Evolutionary conservation across 2,113 vertebrate genomes (phyloP), one percentile per base, ranked within the genome.

Genomic region (Enhydra lutris): DNA sequence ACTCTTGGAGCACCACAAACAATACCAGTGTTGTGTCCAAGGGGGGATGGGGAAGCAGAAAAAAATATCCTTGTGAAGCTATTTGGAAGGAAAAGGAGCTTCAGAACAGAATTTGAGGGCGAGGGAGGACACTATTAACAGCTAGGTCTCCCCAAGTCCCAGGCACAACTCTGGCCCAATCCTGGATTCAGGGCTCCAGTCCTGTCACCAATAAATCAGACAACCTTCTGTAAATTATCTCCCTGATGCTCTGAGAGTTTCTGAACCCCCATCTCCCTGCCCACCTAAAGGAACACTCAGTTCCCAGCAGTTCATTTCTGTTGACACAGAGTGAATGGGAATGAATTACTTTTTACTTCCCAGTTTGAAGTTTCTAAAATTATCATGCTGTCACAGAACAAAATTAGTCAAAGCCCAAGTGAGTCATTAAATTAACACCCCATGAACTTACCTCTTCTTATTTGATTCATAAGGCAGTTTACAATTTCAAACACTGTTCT

Each of bases 381-480:
- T 29, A 82, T 91, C 94, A 45, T 76, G 6, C 14, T 21, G 36
- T 81, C 94, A 61, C 36, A 71, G 65, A 82, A 86, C 50, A 87
- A 94, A 95, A 89, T 95, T 83, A 94, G 88, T n/a, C 79, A 84
- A 91, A 67, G 52, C 59, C 86, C 79, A 57, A 21, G 65, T 26
- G 83, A 95, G 79, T 59, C 61, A 13, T 92, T 92, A 79, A 89
- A 94, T 94, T 31, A 91, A 93, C 50, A 94, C 63, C 63, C 91
- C 93, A 4, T 67, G 82, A 95, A 12, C 82, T 79, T 65, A 31
- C 47, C 34, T 15, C 71, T 31, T 31, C 59, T 91, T 36, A 61
- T 61, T 73, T 45, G 65, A 95, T 84, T 91, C 78, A 3, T 91
- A 82, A 92, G 91, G 73, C 23, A 65, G 50, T 84, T 90, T 71